Evolutionary conservation across 2,797 vertebrate species (phyloP).

Genomic region (Gymnoscopelus microlampas): DNA sequence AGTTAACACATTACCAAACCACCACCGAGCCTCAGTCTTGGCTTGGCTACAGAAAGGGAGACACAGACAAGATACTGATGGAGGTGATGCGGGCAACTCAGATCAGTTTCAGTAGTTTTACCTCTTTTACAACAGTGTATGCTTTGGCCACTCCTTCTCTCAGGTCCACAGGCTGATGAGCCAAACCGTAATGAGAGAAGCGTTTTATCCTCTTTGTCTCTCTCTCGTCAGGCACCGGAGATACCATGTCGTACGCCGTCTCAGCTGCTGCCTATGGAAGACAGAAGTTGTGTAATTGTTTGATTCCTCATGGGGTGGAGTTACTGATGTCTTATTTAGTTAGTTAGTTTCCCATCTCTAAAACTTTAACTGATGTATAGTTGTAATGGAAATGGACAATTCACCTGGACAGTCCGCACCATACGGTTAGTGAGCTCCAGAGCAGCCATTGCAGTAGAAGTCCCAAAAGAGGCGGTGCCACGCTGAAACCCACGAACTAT

Average conservation of each 20-base stretch:
- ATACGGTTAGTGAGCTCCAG: slow-evolving; percentile 97
- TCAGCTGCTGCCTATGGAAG: slow-evolving; percentile 91
- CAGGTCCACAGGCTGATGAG: slow-evolving; percentile 95
- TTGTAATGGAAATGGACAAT: background rate
- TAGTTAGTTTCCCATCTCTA: no score
- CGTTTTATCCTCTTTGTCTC: slow-evolving; percentile 89
- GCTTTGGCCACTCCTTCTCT: slow-evolving; percentile 98
- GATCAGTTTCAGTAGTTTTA: slow-evolving; percentile 47
- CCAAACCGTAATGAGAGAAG: slow-evolving; percentile 89
- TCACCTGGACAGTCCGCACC: slow-evolving; percentile 98
- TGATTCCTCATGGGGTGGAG: background rate
- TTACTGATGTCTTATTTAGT: no score
- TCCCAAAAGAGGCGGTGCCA: slow-evolving; percentile 96
- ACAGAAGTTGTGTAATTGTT: slow-evolving; percentile 9
- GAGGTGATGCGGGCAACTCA: background rate
- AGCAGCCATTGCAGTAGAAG: slow-evolving; percentile 97
- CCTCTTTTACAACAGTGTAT: slow-evolving; percentile 97
- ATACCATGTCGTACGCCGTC: slow-evolving; percentile 98
- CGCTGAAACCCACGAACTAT: slow-evolving; percentile 96
- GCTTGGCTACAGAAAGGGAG: no score
- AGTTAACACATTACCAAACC: no score
- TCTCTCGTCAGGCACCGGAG: slow-evolving; percentile 90
- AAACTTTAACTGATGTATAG: background rate
- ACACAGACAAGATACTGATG: background rate
- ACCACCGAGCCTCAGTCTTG: no score